These are phyloP conservation scores for Crenuchus spilurus DNA, from an alignment of 2,797 vertebrate species.

Conservation along the genomic window DNA sequence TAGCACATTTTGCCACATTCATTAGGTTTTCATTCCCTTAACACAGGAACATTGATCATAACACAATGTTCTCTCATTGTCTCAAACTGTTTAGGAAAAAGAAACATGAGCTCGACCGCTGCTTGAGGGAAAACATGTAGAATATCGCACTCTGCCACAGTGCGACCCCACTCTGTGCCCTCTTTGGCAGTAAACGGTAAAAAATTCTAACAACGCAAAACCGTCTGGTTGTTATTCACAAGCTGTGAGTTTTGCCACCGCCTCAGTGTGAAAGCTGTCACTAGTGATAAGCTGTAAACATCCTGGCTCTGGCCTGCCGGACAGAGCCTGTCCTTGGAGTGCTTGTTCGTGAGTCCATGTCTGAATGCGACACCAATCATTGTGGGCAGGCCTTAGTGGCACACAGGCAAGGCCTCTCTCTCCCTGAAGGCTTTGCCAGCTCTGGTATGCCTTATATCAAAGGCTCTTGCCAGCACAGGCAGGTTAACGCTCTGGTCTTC, in stretches of 20 bases:
- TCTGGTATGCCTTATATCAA: slow-evolving; percentile 13
- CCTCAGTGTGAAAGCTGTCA: slow-evolving; percentile 76
- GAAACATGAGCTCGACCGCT: neutral
- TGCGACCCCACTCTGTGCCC: slow-evolving; percentile 26
- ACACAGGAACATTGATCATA: too few relatives aligned
- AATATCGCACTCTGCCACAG: slow-evolving; percentile 10
- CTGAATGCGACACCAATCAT: slow-evolving; percentile 51
- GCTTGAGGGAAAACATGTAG: slow-evolving; percentile 9
- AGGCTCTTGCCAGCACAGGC: neutral
- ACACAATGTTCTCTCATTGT: neutral
- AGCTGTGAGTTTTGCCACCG: slow-evolving; percentile 66
- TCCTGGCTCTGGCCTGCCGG: slow-evolving; percentile 35
- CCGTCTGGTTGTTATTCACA: slow-evolving; percentile 61
- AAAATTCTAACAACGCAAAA: slow-evolving; percentile 41
- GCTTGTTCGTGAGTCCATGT: slow-evolving; percentile 31
- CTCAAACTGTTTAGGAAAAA: neutral
- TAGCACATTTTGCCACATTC: too few relatives aligned
- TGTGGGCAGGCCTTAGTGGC: slow-evolving; percentile 36
- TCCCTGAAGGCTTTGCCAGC: neutral
- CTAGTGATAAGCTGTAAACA: slow-evolving; percentile 63
- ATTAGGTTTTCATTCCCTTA: too few relatives aligned
- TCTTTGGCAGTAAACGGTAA: slow-evolving; percentile 54
- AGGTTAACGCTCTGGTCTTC: slow-evolving; percentile 19
- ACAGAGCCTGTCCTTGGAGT: slow-evolving; percentile 59
- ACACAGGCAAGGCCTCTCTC: neutral